Base-by-base conservation (phyloP, 2,888 invertebrate genomes). In the Campoletis raptor region DNA sequence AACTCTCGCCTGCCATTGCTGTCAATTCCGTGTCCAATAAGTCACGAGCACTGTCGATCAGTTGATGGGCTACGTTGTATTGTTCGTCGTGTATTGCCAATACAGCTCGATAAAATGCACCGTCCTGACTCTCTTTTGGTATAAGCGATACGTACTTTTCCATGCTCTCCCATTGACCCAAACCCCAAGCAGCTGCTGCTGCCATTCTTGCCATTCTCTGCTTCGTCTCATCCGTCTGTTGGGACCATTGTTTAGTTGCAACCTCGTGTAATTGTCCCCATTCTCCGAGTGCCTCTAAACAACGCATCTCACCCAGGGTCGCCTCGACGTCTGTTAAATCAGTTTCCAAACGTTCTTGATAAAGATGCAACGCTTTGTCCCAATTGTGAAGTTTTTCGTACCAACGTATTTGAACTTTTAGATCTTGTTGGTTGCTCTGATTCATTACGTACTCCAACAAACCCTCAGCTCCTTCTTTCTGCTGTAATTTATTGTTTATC, bases 331-430 rank as follows among this genome's bases (percentile, higher is more conserved):
- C 97, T 10, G 95, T 95, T 0, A 95, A 95, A 88, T 97, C 96
- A 0, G 95, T 95, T 9, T 95, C 95, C 66, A 98, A 94, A 91
- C 98, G 97, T 77, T 97, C 96, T 73, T 97, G 96, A 92, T 99
- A 99, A 0, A 98, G 96, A 87, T 97, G 96, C 64, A 99, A 95
- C 0, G 99, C 99, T 93, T 98, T 98, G 91, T 99, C 99, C 99
- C 99, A 99, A 93, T 99, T 99, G 94, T 99, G 99, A 1, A 99
- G 95, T 94, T 99, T 99, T 94, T 99, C 99, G 94, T 99, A 99
- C 99, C 99, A 99, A 9, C 98, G 96, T 70, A 99, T 98, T 94
- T 98, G 97, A 0, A 97, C 96, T 90, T 95, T 95, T 15, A 94
- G 94, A 67, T 94, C 94, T 66, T 94, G 93, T 67, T 95, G 95